Evolutionary conservation across 2,113 vertebrate genomes (phyloP).

Genomic region (Bufo bufo): DNA sequence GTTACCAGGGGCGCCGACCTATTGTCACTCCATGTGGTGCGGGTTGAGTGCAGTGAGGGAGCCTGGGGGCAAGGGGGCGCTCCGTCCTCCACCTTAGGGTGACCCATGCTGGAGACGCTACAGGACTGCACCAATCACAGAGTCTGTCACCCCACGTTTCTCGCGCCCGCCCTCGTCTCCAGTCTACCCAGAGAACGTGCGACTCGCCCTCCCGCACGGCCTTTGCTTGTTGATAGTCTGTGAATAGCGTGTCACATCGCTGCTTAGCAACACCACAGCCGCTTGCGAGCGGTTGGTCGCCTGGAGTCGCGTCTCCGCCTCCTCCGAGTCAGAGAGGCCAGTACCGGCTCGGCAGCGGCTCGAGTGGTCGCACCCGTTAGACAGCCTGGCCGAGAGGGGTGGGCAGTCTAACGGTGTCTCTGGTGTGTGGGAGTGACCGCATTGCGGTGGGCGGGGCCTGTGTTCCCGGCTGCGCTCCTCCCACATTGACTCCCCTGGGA

Average conservation of each 20-base stretch:
- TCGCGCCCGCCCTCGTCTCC: neutral
- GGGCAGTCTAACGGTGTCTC: neutral
- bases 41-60: neutral
- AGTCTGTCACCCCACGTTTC: neutral
- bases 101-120: neutral
- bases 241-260: constrained; percentile 3
- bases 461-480: constrained; percentile 1
- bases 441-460: constrained; percentile 11
- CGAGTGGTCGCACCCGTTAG: neutral
- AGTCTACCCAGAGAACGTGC: neutral
- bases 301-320: constrained; percentile 6
- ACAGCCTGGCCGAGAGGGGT: neutral
- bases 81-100: neutral
- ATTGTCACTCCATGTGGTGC: neutral
- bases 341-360: neutral
- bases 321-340: neutral
- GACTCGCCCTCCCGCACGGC: constrained; percentile 8
- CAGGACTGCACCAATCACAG: neutral
- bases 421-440: neutral
- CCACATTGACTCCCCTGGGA: constrained; percentile 18
- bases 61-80: neutral
- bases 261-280: constrained; percentile 54
- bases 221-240: neutral
- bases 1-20: no score
- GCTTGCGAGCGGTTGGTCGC: constrained; percentile 18